phyloP scores from a whole-genome alignment of 2,797 vertebrate species.

The Sebastes taczanowskii region DNA sequence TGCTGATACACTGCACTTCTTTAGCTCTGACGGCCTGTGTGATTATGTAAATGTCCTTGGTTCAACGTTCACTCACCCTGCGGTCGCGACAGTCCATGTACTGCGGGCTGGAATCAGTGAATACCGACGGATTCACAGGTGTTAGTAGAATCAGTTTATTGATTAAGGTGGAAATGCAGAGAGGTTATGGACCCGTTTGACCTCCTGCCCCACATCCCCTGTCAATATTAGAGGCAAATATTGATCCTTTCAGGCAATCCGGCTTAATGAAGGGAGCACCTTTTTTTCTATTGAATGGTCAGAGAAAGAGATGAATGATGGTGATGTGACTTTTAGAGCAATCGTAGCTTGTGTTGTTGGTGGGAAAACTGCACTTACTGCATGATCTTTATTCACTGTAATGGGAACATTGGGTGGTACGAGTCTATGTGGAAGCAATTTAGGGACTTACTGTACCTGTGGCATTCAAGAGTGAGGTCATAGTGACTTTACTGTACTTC shows the following conservation, averaged over 20 bases:
- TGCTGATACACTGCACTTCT: constrained; percentile 29
- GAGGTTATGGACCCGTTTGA: constrained; percentile 50
- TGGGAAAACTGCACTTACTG: background rate
- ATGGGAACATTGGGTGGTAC: background rate
- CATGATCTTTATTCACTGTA: background rate
- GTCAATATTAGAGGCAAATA: constrained; percentile 46
- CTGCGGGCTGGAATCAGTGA: constrained; percentile 5
- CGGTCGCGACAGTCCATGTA: background rate
- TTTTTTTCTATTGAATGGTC: constrained; percentile 28
- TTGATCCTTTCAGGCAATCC: constrained; percentile 50
- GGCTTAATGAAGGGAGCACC: constrained; percentile 25
- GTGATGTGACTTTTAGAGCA: background rate
- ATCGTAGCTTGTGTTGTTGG: background rate
- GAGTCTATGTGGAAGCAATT: background rate
- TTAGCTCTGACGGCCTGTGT: constrained; percentile 41
- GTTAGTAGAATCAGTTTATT: constrained; percentile 49
- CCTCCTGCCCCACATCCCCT: constrained; percentile 10
- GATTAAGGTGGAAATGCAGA: constrained; percentile 50
- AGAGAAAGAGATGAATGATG: constrained; percentile 24
- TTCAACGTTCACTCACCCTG: background rate
- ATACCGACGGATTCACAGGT: constrained; percentile 22
- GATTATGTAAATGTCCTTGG: constrained; percentile 51
- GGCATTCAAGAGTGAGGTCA: background rate
- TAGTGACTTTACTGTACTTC: background rate
- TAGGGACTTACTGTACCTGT: background rate